These are phyloP conservation scores for Hipposideros armiger DNA, from an alignment of 2,113 vertebrate species.

Conservation along the genomic window DNA sequence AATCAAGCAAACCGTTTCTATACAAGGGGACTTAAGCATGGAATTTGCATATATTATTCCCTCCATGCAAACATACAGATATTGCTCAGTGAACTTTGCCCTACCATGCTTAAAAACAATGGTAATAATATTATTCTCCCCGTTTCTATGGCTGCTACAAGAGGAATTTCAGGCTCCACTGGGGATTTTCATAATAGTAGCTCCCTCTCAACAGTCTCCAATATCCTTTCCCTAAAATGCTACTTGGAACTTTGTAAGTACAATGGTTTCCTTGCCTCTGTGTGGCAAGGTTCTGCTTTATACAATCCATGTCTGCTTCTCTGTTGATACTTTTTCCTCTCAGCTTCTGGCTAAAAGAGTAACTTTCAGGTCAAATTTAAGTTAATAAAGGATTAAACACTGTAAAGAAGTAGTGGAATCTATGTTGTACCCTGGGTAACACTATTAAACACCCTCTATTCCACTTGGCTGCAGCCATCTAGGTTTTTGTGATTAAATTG, in stretches of 20 bases:
- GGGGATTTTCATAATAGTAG: conserved; percentile 50
- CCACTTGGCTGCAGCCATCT: background rate
- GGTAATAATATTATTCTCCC: conserved; percentile 35
- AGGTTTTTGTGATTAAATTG: conserved; percentile 1
- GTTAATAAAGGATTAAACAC: conserved; percentile 3
- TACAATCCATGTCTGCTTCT: background rate
- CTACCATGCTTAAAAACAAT: conserved; percentile 34
- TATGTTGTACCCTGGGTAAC: background rate
- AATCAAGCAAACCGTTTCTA: conserved; percentile 71
- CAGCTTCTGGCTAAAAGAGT: conserved; percentile 47
- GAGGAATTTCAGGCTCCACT: conserved; percentile 17
- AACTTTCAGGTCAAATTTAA: conserved; percentile 43
- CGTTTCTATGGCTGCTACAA: conserved; percentile 32
- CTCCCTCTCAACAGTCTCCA: background rate
- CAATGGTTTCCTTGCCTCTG: conserved; percentile 41
- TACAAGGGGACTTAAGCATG: conserved; percentile 51
- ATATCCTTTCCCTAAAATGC: conserved; percentile 60
- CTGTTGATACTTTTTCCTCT: background rate
- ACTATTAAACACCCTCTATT: background rate
- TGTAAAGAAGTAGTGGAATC: background rate
- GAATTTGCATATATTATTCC: conserved; percentile 73
- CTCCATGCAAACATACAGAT: conserved; percentile 64
- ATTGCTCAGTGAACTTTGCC: conserved; percentile 50
- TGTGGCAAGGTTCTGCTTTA: conserved; percentile 19
- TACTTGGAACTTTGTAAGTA: conserved; percentile 30